phyloP scores from a whole-genome alignment of 2,888 invertebrate species.

The Leptinotarsa rubiginosa region DNA sequence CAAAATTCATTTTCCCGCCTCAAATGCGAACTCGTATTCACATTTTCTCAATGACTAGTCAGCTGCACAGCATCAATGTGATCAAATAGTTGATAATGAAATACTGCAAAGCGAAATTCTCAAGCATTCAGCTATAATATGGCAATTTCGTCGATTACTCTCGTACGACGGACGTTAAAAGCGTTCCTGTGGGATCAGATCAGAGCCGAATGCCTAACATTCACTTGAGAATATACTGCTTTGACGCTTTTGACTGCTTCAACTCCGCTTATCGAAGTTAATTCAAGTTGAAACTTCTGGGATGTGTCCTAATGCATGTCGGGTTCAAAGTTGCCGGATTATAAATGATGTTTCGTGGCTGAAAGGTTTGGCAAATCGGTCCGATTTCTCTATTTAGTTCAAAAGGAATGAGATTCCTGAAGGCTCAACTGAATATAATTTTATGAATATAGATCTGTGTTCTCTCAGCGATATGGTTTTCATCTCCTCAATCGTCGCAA shows the following conservation, averaged over 20 bases:
- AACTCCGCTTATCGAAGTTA: slow-evolving; percentile 16
- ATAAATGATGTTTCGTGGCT: not conserved
- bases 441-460: no score
- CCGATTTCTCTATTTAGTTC: not conserved
- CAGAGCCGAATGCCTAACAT: slow-evolving; percentile 37
- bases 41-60: not conserved
- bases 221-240: slow-evolving; percentile 11
- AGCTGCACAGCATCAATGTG: not conserved
- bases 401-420: no score
- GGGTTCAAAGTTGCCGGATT: not conserved
- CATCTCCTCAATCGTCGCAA: no score
- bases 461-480: no score
- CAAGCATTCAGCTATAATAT: slow-evolving; percentile 1
- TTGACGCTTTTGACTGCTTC: slow-evolving; percentile 17
- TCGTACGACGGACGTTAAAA: slow-evolving; percentile 15
- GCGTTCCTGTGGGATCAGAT: slow-evolving; percentile 32
- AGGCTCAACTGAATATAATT: no score
- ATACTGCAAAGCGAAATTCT: slow-evolving; percentile 5
- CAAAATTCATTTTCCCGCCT: no score
- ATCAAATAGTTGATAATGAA: slow-evolving; percentile 7
- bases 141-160: slow-evolving; percentile 17
- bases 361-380: not conserved
- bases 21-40: not conserved
- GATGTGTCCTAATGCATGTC: not conserved
- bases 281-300: slow-evolving; percentile 5